phyloP scores from a whole-genome alignment of 2,888 invertebrate genomes.

The Mechanitis messenoides region DNA sequence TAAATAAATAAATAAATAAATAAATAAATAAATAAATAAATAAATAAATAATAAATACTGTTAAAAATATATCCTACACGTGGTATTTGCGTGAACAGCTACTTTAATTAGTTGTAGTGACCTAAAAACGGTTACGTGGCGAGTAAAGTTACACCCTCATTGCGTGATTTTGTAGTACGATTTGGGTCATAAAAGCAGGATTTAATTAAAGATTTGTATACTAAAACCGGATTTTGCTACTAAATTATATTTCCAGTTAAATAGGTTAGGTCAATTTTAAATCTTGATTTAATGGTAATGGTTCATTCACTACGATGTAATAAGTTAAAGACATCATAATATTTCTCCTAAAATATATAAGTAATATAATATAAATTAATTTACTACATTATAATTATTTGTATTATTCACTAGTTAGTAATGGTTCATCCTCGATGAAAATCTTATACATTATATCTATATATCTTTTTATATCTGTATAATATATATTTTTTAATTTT shows the following conservation, averaged over 20 bases:
- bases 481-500: no score
- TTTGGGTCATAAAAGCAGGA: constrained; percentile 30
- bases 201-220: constrained; percentile 25
- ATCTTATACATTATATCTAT: no score
- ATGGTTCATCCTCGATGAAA: no score
- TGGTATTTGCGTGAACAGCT: constrained; percentile 32
- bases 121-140: constrained; percentile 43
- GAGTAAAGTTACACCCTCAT: constrained; percentile 12
- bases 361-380: no score
- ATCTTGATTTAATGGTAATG: background rate
- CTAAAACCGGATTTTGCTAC: constrained; percentile 27
- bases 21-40: no score
- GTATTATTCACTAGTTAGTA: no score
- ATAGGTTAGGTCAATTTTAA: constrained; percentile 17
- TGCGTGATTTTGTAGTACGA: constrained; percentile 28
- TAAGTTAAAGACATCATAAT: no score
- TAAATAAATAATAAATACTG: background rate
- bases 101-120: constrained; percentile 47
- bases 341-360: no score
- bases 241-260: constrained; percentile 24
- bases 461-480: no score
- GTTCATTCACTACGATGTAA: no score
- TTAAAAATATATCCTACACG: constrained; percentile 1
- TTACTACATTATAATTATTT: no score
- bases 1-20: no score